Conservation (phyloP, 2,888 invertebrate species). For the Megalurothrips usitatus region DNA sequence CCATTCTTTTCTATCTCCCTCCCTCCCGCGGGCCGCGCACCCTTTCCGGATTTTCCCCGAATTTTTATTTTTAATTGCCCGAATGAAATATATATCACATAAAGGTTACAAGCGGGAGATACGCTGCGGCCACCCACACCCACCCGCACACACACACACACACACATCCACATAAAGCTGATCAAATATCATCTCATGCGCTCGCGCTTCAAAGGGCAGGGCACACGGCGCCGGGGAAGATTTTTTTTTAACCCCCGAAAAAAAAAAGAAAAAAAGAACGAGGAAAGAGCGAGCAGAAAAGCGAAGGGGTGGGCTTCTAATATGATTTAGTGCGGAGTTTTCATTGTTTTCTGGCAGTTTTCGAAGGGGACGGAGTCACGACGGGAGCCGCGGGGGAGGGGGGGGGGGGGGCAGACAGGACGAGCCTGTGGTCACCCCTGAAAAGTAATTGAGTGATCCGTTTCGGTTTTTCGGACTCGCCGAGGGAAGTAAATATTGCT, state of each 20-base stretch:
- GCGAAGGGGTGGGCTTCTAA: conserved; percentile 19
- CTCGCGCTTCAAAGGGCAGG: conserved; percentile 16
- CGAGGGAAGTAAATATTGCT: conserved; percentile 15
- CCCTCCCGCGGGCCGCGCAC: too few species aligned
- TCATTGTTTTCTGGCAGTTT: conserved; percentile 25
- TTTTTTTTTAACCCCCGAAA: background rate
- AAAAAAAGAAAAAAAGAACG: background rate
- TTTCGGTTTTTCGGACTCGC: background rate
- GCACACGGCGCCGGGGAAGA: conserved; percentile 9
- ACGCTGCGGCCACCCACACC: background rate
- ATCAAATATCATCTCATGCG: conserved; percentile 11
- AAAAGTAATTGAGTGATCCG: conserved; percentile 25
- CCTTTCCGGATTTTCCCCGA: conserved; percentile 12
- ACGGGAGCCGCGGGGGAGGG: background rate
- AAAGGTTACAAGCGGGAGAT: conserved; percentile 6
- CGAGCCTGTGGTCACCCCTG: background rate
- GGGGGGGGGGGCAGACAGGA: too few species aligned
- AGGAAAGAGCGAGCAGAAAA: background rate
- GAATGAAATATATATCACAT: conserved; percentile 25
- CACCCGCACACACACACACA: background rate
- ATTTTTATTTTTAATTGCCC: conserved; percentile 25
- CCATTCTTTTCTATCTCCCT: too few species aligned
- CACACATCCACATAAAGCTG: conserved; percentile 9
- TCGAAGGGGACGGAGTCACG: background rate
- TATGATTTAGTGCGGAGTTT: conserved; percentile 9